Conservation (phyloP, 2,797 vertebrate species). For the Malacoctenus gilli region DNA sequence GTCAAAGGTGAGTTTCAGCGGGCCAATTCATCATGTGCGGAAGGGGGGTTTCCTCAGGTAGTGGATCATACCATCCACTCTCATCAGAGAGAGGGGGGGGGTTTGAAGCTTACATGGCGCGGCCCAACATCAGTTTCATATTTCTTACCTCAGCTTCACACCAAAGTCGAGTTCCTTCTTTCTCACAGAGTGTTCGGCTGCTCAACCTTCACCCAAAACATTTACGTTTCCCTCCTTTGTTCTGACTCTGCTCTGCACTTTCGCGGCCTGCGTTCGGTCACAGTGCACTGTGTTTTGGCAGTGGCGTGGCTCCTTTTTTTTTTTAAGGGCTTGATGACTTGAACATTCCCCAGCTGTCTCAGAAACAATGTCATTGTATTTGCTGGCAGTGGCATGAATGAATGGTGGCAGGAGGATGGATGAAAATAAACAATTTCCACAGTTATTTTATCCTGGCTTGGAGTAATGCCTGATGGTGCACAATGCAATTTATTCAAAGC, state of each 20-base stretch:
- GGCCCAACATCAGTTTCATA: no score
- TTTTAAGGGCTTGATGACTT: slow-evolving; percentile 50
- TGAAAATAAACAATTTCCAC: slow-evolving; percentile 70
- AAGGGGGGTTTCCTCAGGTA: no score
- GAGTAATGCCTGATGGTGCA: slow-evolving; percentile 59
- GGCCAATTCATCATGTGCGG: no score
- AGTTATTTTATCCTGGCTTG: slow-evolving; percentile 61
- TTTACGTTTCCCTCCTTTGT: slow-evolving; percentile 18
- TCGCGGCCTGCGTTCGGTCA: slow-evolving; percentile 36
- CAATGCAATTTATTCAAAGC: slow-evolving; percentile 60
- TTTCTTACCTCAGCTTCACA: no score
- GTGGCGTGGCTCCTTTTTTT: slow-evolving; percentile 33
- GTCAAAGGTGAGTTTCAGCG: no score
- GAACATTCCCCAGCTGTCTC: slow-evolving; percentile 69
- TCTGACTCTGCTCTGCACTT: slow-evolving; percentile 34
- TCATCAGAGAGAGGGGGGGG: no score
- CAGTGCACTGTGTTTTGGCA: slow-evolving; percentile 53
- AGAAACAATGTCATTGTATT: slow-evolving; percentile 71
- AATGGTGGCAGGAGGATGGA: slow-evolving; percentile 66
- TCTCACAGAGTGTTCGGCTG: no score
- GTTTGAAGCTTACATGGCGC: no score
- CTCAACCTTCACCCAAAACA: no score
- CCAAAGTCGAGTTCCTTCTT: no score
- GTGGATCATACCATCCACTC: no score
- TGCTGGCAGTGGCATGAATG: slow-evolving; percentile 65